phyloP scores from a whole-genome alignment of 2,113 vertebrate species.

The Gallinago paraguaiae region DNA sequence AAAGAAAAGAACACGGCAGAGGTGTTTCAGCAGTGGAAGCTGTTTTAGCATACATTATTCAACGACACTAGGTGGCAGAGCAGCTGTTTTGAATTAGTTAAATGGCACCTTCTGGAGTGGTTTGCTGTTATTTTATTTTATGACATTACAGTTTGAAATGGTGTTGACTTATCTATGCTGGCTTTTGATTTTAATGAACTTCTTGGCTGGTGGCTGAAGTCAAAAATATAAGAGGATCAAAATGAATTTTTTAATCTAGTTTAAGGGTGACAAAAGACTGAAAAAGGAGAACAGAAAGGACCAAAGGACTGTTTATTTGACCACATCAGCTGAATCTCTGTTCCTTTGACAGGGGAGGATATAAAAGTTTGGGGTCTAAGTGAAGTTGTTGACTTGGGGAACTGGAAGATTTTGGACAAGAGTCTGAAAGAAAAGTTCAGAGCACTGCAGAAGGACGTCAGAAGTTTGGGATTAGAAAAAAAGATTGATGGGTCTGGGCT shows the following conservation, averaged over 20 bases:
- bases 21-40: background rate
- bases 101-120: background rate
- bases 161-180: background rate
- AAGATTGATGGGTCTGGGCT: background rate
- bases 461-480: background rate
- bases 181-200: background rate
- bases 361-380: background rate
- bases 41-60: background rate
- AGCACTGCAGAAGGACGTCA: background rate
- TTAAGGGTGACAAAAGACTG: background rate
- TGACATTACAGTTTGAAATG: background rate
- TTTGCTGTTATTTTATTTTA: background rate
- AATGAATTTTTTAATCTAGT: background rate
- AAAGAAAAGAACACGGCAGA: background rate
- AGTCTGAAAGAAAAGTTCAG: background rate
- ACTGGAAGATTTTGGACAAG: background rate
- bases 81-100: constrained; percentile 17
- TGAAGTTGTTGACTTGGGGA: background rate
- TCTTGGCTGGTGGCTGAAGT: background rate
- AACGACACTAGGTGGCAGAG: constrained; percentile 61
- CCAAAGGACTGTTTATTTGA: background rate
- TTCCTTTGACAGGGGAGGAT: background rate
- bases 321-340: background rate
- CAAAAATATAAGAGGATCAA: background rate
- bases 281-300: background rate